Conservation (phyloP, 2,113 vertebrate species). For the Noctilio leporinus region DNA sequence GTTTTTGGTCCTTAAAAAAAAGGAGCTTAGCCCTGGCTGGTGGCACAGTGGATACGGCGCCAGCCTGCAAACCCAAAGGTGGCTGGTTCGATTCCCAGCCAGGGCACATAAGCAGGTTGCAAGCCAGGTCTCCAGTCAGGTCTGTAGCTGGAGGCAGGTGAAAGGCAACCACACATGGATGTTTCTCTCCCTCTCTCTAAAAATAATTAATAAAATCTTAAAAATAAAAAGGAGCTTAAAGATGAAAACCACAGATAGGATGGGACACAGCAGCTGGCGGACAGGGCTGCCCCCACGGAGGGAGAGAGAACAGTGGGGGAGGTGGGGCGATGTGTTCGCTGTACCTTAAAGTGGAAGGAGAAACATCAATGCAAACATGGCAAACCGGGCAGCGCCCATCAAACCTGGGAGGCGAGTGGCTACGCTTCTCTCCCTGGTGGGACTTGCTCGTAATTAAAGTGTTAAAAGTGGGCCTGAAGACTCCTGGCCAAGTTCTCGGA, state of each 20-base stretch:
- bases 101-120: too few relatives aligned
- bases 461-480: not conserved
- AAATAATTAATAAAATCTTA: too few relatives aligned
- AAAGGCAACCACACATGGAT: too few relatives aligned
- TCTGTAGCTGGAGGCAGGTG: too few relatives aligned
- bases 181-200: too few relatives aligned
- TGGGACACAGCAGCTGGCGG: accelerated
- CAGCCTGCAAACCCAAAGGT: too few relatives aligned
- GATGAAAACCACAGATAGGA: not conserved
- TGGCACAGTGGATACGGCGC: too few relatives aligned
- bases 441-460: not conserved
- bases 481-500: not conserved
- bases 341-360: not conserved
- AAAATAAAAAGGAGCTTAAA: not conserved
- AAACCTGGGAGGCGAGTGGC: not conserved
- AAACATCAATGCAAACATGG: not conserved
- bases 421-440: not conserved
- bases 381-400: not conserved
- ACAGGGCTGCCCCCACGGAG: too few relatives aligned
- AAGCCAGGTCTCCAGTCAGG: too few relatives aligned
- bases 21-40: too few relatives aligned
- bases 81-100: too few relatives aligned
- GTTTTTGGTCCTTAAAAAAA: not conserved
- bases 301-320: too few relatives aligned
- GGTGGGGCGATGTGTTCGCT: accelerated